These are phyloP conservation scores for Ochotona princeps DNA, from an alignment of 2,113 vertebrate genomes.

Conservation along the genomic window DNA sequence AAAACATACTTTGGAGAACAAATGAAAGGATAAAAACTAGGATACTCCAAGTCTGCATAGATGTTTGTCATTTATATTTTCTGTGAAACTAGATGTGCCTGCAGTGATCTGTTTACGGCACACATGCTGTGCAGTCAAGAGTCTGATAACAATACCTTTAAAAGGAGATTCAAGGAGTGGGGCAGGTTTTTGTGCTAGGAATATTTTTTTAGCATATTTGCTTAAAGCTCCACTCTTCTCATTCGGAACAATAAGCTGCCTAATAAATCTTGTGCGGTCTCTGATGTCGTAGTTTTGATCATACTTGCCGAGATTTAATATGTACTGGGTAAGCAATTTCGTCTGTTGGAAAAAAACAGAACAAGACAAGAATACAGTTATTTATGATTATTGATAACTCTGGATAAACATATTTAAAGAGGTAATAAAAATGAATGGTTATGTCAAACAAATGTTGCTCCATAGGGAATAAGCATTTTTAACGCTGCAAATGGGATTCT, in stretches of 20 bases:
- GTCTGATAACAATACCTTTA: conserved; percentile 92
- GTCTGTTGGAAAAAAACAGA: conserved; percentile 90
- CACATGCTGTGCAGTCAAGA: conserved; percentile 68
- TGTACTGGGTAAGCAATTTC: conserved; percentile 99
- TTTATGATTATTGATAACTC: conserved; percentile 99
- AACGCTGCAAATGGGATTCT: conserved; percentile 93
- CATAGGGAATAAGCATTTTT: conserved; percentile 92
- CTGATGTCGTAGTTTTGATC: conserved; percentile 99
- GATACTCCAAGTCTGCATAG: conserved; percentile 31
- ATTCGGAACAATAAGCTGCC: conserved; percentile 98
- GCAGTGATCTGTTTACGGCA: conserved; percentile 71
- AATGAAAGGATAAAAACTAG: conserved; percentile 37
- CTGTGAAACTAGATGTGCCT: conserved; percentile 70
- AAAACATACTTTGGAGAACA: conserved; percentile 62
- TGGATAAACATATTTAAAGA: conserved; percentile 97
- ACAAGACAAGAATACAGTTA: conserved; percentile 90
- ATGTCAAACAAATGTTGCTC: conserved; percentile 93
- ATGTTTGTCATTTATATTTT: conserved; percentile 76
- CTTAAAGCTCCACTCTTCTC: conserved; percentile 96
- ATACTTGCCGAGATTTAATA: conserved; percentile 98
- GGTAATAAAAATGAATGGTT: conserved; percentile 97
- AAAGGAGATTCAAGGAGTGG: conserved; percentile 96
- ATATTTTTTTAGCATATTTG: conserved; percentile 98
- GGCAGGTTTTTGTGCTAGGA: conserved; percentile 96
- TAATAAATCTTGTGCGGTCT: conserved; percentile 98